Evolutionary conservation across 2,113 vertebrate species (phyloP).

Genomic region (Lipophrys pholis): DNA sequence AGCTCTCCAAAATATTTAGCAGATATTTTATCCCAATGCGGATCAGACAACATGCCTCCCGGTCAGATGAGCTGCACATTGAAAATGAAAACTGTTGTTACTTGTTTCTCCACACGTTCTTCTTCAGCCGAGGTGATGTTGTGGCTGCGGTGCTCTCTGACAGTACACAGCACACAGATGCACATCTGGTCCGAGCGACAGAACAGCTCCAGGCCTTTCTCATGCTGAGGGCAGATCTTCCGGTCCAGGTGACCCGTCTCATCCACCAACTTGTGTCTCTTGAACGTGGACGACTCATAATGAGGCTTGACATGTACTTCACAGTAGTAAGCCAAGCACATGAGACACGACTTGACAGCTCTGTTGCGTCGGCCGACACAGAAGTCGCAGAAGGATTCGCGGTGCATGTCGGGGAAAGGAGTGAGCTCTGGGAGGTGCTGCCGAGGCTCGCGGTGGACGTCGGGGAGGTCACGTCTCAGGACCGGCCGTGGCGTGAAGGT

Average conservation of each 20-base stretch:
- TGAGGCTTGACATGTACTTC: conserved; percentile 86
- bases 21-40: no score
- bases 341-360: conserved; percentile 84
- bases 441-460: conserved; percentile 59
- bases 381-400: conserved; percentile 83
- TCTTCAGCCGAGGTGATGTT: conserved; percentile 83
- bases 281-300: conserved; percentile 83
- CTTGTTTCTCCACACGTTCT: conserved; percentile 84
- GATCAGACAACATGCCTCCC: no score
- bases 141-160: conserved; percentile 83
- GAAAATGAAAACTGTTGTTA: conserved; percentile 15
- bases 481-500: conserved; percentile 82
- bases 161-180: conserved; percentile 83
- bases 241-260: conserved; percentile 75
- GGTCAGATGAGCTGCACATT: no score
- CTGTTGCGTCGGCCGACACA: conserved; percentile 81
- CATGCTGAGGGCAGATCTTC: conserved; percentile 84
- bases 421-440: conserved; percentile 48
- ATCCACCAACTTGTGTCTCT: conserved; percentile 84
- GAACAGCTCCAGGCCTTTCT: conserved; percentile 85
- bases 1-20: neutral
- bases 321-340: conserved; percentile 85
- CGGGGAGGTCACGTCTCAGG: conserved; percentile 72
- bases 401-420: conserved; percentile 72
- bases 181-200: conserved; percentile 80